Conservation (phyloP, 2,888 invertebrate genomes). For the Proisotoma minuta region DNA sequence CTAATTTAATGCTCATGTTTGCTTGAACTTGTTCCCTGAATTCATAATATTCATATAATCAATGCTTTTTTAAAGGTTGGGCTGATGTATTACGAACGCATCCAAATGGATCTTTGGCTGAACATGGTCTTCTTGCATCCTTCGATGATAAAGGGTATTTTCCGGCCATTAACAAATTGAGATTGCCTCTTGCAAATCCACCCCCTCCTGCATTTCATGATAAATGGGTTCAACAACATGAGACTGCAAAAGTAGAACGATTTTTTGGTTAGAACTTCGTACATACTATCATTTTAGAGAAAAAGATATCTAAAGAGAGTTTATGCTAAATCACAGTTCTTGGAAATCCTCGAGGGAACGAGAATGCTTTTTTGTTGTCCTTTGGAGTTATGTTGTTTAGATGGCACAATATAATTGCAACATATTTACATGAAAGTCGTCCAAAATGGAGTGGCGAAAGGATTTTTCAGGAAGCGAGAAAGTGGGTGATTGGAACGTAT, state of each 20-base stretch:
- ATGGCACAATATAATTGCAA: conserved; percentile 57
- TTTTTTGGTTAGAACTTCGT: conserved; percentile 54
- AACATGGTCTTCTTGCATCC: conserved; percentile 53
- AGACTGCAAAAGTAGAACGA: conserved; percentile 54
- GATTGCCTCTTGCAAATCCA: conserved; percentile 59
- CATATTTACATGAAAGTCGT: conserved; percentile 49
- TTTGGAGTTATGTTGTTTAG: conserved; percentile 58
- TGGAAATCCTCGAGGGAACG: conserved; percentile 57
- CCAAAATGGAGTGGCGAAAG: conserved; percentile 54
- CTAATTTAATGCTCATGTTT: neutral
- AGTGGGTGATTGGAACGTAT: conserved; percentile 58
- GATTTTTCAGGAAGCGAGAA: conserved; percentile 57
- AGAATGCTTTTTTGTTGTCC: conserved; percentile 56
- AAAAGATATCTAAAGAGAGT: too few relatives aligned
- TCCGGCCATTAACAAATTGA: conserved; percentile 55
- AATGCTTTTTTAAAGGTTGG: conserved; percentile 40
- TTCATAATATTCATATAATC: neutral
- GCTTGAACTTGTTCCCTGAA: neutral
- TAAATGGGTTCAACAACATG: conserved; percentile 50
- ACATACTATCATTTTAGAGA: neutral
- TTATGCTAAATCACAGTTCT: conserved; percentile 50
- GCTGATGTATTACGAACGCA: conserved; percentile 56
- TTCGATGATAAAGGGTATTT: conserved; percentile 52
- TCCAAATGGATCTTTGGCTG: conserved; percentile 54
- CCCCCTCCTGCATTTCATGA: conserved; percentile 57